Evolutionary conservation across 2,888 invertebrate species (phyloP).

Genomic region (Polydrusus tereticollis): DNA sequence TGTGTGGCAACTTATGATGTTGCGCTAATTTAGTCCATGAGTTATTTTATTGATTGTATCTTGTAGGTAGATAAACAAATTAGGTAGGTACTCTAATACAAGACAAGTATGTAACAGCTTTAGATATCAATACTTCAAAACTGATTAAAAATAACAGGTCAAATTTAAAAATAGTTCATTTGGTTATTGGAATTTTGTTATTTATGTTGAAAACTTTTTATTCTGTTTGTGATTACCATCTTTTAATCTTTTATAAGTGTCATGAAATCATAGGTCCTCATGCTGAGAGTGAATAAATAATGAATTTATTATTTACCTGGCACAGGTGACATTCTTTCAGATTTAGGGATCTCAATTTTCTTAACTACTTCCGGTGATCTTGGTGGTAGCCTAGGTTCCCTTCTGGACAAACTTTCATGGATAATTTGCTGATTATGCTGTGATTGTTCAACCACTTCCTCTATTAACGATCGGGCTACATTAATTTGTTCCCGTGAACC

Average conservation of each 20-base stretch:
- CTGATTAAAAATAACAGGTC: background rate
- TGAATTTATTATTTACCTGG: conserved; percentile 54
- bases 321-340: conserved; percentile 61
- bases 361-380: conserved; percentile 54
- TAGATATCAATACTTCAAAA: too few relatives aligned
- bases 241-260: too few relatives aligned
- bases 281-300: too few relatives aligned
- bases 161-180: background rate
- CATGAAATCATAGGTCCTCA: too few relatives aligned
- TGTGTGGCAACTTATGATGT: too few relatives aligned
- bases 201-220: too few relatives aligned
- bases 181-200: too few relatives aligned
- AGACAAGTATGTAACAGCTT: background rate
- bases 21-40: too few relatives aligned
- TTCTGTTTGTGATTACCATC: too few relatives aligned
- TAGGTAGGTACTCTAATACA: background rate
- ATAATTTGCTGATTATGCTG: conserved; percentile 66
- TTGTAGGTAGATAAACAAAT: background rate
- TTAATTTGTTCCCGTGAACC: conserved; percentile 84
- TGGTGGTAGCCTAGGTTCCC: conserved; percentile 69
- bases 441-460: conserved; percentile 75
- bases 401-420: conserved; percentile 67
- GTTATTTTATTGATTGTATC: background rate
- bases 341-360: conserved; percentile 58
- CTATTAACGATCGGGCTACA: conserved; percentile 78